Percentiles rank a stretch among this genome's conserved stretches.
phyloP scores from a whole-genome alignment of 2,888 invertebrate species.

The Julus scanicus region DNA sequence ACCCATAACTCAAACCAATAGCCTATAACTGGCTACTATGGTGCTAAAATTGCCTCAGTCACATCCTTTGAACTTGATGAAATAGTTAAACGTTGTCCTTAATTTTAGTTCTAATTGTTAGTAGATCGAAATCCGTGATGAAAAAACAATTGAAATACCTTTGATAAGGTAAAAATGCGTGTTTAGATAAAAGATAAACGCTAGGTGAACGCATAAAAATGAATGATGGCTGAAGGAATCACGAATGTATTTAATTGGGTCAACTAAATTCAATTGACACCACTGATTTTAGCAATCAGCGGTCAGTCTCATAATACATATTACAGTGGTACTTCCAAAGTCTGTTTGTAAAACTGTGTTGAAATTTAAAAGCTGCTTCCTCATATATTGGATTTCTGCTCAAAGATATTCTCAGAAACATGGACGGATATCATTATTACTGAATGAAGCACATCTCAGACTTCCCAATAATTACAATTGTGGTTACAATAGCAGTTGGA shows the following conservation, averaged over 20 bases:
- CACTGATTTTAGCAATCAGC: not conserved
- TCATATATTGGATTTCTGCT: no score
- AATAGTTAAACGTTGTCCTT: not conserved
- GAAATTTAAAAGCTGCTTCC: no score
- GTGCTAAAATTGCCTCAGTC: not conserved
- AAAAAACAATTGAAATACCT: constrained; percentile 15
- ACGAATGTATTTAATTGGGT: constrained; percentile 17
- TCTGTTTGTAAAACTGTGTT: no score
- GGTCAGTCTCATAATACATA: not conserved
- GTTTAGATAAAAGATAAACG: not conserved
- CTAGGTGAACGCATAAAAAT: not conserved
- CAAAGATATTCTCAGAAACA: no score
- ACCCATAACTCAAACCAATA: not conserved
- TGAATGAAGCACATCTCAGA: no score
- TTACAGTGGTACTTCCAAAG: no score
- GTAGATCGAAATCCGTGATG: not conserved
- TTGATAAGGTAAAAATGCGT: constrained; percentile 4
- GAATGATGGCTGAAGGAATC: not conserved
- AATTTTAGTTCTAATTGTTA: not conserved
- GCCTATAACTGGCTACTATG: not conserved
- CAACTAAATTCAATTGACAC: not conserved
- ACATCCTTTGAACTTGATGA: constrained; percentile 24
- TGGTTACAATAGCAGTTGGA: no score
- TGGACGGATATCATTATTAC: no score
- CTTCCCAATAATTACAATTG: no score